Evolutionary conservation across 2,888 invertebrate genomes (phyloP), one percentile per base, ranked within the genome.

Genomic region (Andrena dorsata): DNA sequence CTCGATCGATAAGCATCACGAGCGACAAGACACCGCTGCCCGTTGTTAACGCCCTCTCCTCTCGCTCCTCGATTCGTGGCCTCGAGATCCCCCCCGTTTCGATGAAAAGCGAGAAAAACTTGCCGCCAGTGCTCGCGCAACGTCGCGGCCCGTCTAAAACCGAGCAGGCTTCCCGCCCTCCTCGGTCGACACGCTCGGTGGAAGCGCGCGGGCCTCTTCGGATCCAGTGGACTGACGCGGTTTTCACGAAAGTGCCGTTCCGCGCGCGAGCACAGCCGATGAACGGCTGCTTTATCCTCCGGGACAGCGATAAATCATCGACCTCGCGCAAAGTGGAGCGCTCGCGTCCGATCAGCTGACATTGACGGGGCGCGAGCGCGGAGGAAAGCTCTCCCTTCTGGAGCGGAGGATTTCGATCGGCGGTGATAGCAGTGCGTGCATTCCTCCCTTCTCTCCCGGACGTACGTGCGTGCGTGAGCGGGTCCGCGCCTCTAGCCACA

Each of bases 291-390:
- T 65, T 79, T 73, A 78, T 78, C 28, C 63, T 56, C 56, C 53
- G 28, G 28, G 47, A 47, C 63, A 60, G 65, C 76, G 79, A 80
- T 85, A 77, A 80, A 80, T 80, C 80, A 76, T 28, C 28, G n/a
- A 2, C 16, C 8, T 41, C 30, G 32, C 26, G 64, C 63, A 61
- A 69, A 72, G 63, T 70, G 53, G 64, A 49, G n/a, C 68, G 64
- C 23, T 49, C 20, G 63, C 26, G 13, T 16, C 35, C 83, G 79
- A 87, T 86, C 88, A 88, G 87, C 88, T 87, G 88, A 82, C 82
- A 88, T 76, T 87, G 87, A 81, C 84, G 83, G 71, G 63, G 41
- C 58, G 32, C 30, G 30, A 49, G 64, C 56, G 20, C 68, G 35
- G 41, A 30, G 35, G 20, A 35, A 16, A 51, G 51, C 20, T 51